These are phyloP conservation scores for Drosophila paramelanica DNA, from an alignment of 2,888 invertebrate species.

Conservation along the genomic window DNA sequence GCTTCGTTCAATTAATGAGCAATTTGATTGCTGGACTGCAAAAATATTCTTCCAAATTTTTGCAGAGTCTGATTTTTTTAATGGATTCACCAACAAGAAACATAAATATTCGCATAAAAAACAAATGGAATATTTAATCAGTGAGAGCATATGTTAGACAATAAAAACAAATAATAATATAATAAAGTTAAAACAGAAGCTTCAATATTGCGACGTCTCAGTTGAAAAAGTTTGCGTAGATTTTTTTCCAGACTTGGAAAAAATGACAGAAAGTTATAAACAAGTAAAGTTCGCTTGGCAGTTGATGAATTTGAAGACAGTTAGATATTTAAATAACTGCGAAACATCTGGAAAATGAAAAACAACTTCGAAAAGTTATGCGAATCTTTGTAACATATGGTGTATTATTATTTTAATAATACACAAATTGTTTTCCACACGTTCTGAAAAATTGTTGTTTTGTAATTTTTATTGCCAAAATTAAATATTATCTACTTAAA, in stretches of 20 bases:
- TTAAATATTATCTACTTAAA: too few relatives aligned
- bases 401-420: background rate
- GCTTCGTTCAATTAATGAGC: slow-evolving; percentile 64
- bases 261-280: slow-evolving; percentile 22
- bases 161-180: slow-evolving; percentile 6
- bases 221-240: slow-evolving; percentile 23
- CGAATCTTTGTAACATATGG: slow-evolving; percentile 24
- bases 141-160: slow-evolving; percentile 15
- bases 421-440: too few relatives aligned
- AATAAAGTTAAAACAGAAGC: slow-evolving; percentile 5
- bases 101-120: background rate
- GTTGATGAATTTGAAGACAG: slow-evolving; percentile 14
- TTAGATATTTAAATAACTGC: slow-evolving; percentile 4
- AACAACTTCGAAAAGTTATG: slow-evolving; percentile 11
- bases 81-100: background rate
- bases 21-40: slow-evolving; percentile 59
- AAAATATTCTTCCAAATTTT: slow-evolving; percentile 38
- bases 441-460: too few relatives aligned
- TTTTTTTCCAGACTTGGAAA: slow-evolving; percentile 7
- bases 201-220: slow-evolving; percentile 22
- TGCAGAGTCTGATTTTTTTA: background rate
- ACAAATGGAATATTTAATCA: slow-evolving; percentile 8
- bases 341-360: slow-evolving; percentile 24
- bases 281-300: background rate
- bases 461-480: too few relatives aligned